A percentile compares a stretch with the other conserved stretches of the same genome.
phyloP scores from a whole-genome alignment of 2,888 invertebrate species.

The Agriopis leucophaearia region DNA sequence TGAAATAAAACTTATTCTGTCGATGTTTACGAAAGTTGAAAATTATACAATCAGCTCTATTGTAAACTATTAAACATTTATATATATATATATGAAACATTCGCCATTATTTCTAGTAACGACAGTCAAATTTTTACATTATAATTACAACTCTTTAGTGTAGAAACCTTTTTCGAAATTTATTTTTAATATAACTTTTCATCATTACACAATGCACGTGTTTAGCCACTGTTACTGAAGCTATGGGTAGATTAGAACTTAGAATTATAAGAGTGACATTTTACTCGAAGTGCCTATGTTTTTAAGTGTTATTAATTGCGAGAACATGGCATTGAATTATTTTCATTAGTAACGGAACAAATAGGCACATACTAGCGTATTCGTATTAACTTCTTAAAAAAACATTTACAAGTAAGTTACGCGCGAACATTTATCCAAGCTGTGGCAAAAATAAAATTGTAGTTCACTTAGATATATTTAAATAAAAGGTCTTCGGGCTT shows the following conservation, averaged over 20 bases:
- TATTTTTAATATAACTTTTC: conserved; percentile 49
- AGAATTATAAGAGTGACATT: not conserved
- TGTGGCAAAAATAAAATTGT: conserved; percentile 61
- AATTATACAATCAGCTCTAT: conserved; percentile 60
- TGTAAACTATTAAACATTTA: conserved; percentile 58
- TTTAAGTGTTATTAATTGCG: conserved; percentile 6
- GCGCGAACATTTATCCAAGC: conserved; percentile 74
- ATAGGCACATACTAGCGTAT: conserved; percentile 34
- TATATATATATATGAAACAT: conserved; percentile 46
- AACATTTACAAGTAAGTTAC: conserved; percentile 17
- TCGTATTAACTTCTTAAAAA: conserved; percentile 22
- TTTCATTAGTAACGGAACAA: conserved; percentile 32
- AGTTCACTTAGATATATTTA: conserved; percentile 15
- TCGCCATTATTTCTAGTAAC: conserved; percentile 60
- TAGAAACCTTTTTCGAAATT: conserved; percentile 75
- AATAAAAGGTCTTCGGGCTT: not conserved
- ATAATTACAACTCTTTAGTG: conserved; percentile 77
- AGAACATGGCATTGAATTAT: conserved; percentile 20
- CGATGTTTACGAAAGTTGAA: conserved; percentile 74
- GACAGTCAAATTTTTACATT: conserved; percentile 75
- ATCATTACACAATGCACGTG: conserved; percentile 33
- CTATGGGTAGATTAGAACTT: not conserved
- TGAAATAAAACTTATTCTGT: conserved; percentile 72
- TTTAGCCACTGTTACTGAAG: conserved; percentile 18
- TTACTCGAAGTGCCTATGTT: not conserved